Percentiles rank a stretch among this genome's conserved stretches.
These are phyloP conservation scores for Peucedramus taeniatus DNA, from an alignment of 2,113 vertebrate genomes.

Conservation along the genomic window DNA sequence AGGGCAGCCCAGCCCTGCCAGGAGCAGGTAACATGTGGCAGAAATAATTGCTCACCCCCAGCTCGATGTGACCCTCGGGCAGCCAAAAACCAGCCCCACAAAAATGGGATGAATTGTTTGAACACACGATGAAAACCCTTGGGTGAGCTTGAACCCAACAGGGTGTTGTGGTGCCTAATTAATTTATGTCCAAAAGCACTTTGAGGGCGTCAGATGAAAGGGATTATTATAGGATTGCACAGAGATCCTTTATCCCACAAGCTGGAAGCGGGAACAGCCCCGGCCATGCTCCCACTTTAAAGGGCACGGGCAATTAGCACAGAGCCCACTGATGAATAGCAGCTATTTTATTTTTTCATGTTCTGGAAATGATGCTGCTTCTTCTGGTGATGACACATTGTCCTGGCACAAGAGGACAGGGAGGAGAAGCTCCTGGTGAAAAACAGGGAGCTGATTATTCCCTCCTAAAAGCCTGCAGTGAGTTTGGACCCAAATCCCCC, in stretches of 20 bases:
- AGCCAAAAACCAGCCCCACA: rapidly evolving
- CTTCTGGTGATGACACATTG: not conserved
- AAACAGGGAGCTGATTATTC: not conserved
- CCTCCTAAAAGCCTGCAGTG: not conserved
- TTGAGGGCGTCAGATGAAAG: not conserved
- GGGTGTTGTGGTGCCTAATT: constrained; percentile 34
- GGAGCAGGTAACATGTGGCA: not conserved
- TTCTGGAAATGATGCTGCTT: constrained; percentile 3
- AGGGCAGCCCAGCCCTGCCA: not conserved
- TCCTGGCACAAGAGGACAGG: not conserved
- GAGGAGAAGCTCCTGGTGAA: not conserved
- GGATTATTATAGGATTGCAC: not conserved
- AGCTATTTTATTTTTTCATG: not conserved
- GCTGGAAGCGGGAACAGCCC: not conserved
- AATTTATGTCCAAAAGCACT: constrained; percentile 41
- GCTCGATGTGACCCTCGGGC: not conserved
- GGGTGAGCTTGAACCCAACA: not conserved
- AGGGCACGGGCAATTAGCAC: not conserved
- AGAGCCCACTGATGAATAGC: not conserved
- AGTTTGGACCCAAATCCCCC: not conserved
- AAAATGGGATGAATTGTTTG: not conserved
- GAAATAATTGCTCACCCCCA: not conserved
- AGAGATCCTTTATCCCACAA: not conserved
- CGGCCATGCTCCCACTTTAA: not conserved
- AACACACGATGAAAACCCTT: not conserved